phyloP scores from a whole-genome alignment of 2,888 invertebrate species.

The Caenorhabditis virilis region DNA sequence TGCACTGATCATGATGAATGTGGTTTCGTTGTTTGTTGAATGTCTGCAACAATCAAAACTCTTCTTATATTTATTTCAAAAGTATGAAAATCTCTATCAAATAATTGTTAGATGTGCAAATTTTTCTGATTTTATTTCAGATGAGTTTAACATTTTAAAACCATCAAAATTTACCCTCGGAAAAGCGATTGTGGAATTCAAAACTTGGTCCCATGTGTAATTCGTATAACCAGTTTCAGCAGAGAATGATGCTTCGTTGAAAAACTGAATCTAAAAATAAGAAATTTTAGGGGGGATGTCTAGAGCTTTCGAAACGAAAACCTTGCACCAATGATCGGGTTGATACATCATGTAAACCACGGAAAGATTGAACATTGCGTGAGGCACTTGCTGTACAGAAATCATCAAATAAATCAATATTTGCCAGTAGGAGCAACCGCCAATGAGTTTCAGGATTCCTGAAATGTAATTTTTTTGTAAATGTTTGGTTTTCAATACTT shows the following conservation, averaged over 20 bases:
- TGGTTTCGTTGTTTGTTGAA: slow-evolving; percentile 47
- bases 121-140: too few relatives aligned
- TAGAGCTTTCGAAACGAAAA: too few relatives aligned
- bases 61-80: too few relatives aligned
- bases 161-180: slow-evolving; percentile 39
- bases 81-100: too few relatives aligned
- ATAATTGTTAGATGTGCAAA: too few relatives aligned
- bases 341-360: slow-evolving; percentile 69
- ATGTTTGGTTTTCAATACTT: background rate
- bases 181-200: slow-evolving; percentile 58
- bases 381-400: slow-evolving; percentile 62
- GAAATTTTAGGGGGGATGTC: too few relatives aligned
- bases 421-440: slow-evolving; percentile 67
- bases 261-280: slow-evolving; percentile 54
- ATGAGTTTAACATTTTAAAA: too few relatives aligned
- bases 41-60: too few relatives aligned
- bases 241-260: slow-evolving; percentile 54
- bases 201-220: slow-evolving; percentile 64
- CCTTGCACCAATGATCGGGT: slow-evolving; percentile 68
- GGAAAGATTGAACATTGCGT: slow-evolving; percentile 68
- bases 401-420: slow-evolving; percentile 66
- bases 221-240: slow-evolving; percentile 46
- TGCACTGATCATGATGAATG: slow-evolving; percentile 55
- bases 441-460: slow-evolving; percentile 67
- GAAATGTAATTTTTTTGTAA: slow-evolving; percentile 4